A percentile compares a stretch with the other conserved stretches of the same genome.
Conservation (phyloP, 2,797 vertebrate species). For the Erpetoichthys calabaricus region DNA sequence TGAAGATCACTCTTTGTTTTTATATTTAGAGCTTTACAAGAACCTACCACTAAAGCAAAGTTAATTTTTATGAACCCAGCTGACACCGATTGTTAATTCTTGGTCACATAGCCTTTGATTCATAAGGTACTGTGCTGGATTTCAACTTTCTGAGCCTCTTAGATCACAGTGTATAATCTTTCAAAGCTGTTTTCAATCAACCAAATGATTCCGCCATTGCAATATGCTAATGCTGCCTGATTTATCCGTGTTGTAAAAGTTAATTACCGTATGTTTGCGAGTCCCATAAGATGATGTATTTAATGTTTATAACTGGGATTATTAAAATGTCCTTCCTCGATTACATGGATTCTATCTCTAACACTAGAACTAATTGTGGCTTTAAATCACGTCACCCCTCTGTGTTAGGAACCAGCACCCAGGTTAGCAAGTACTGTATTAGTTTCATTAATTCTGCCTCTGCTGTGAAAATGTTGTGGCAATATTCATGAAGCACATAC, state of each 20-base stretch:
- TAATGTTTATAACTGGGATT: conserved; percentile 87
- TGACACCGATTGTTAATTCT: no score
- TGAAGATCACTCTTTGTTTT: no score
- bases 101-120: no score
- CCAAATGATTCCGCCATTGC: conserved; percentile 82
- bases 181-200: conserved; percentile 85
- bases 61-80: no score
- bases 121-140: no score
- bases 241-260: conserved; percentile 89
- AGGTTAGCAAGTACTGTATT: conserved; percentile 59
- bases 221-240: conserved; percentile 87
- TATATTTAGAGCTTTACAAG: no score
- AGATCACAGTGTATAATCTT: conserved; percentile 51
- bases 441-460: conserved; percentile 66
- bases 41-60: no score
- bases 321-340: conserved; percentile 83
- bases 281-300: conserved; percentile 84
- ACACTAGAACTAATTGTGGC: conserved; percentile 71
- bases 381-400: conserved; percentile 71
- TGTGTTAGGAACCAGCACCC: conserved; percentile 65
- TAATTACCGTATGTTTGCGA: conserved; percentile 93
- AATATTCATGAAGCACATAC: no score
- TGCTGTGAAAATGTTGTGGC: no score
- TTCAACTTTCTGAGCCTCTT: not conserved
- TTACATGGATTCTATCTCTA: conserved; percentile 73